phyloP scores from a whole-genome alignment of 2,888 invertebrate species.

The Callimorpha dominula region DNA sequence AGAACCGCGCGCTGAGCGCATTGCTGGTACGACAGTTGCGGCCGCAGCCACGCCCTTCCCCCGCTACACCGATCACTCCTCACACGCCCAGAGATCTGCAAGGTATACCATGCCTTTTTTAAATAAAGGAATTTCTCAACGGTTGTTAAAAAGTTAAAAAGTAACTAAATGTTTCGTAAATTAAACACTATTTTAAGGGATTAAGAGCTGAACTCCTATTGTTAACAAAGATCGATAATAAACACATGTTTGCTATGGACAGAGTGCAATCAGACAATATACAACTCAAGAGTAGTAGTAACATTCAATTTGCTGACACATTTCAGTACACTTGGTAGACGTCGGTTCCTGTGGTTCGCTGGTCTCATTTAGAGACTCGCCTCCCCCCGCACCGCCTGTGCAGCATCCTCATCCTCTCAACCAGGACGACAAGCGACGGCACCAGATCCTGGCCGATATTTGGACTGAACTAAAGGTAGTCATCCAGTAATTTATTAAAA shows the following conservation, averaged over 20 bases:
- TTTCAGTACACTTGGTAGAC: conserved; percentile 80
- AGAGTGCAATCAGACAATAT: too few species aligned
- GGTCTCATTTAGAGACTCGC: conserved; percentile 82
- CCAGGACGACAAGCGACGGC: conserved; percentile 88
- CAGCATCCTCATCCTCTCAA: conserved; percentile 85
- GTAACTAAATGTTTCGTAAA: too few species aligned
- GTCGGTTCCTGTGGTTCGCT: conserved; percentile 82
- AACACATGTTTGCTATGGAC: too few species aligned
- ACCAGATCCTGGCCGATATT: conserved; percentile 88
- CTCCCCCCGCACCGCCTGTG: conserved; percentile 76
- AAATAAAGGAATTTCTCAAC: neutral
- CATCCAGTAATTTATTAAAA: neutral
- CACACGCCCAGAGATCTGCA: conserved; percentile 60
- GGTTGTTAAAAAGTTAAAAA: too few species aligned
- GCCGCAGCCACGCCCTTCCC: conserved; percentile 83
- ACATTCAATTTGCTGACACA: conserved; percentile 9
- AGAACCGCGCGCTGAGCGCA: conserved; percentile 91
- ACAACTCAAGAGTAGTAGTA: neutral
- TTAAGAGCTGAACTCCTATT: too few species aligned
- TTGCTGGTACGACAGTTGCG: conserved; percentile 89
- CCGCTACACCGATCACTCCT: conserved; percentile 75
- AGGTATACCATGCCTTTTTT: conserved; percentile 43
- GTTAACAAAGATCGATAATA: too few species aligned
- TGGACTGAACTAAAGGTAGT: conserved; percentile 88
- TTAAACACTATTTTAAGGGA: neutral